Percentiles rank a stretch among this genome's conserved stretches.
phyloP scores from a whole-genome alignment of 2,888 invertebrate species.

The Agrilus biguttatus region DNA sequence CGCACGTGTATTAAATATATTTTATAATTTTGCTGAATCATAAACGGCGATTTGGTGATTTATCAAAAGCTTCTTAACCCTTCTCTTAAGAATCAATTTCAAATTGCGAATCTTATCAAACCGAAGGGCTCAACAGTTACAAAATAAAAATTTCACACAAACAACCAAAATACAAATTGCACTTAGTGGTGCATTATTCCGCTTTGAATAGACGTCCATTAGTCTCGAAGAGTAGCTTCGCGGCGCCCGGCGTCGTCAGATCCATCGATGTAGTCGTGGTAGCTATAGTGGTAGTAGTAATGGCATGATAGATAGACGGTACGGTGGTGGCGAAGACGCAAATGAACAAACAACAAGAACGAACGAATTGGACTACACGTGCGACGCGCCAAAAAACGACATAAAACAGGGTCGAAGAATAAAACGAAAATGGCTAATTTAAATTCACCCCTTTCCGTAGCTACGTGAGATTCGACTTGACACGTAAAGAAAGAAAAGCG shows the following conservation, averaged over 20 bases:
- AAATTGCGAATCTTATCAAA: no score
- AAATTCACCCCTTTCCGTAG: slow-evolving; percentile 19
- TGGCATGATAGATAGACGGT: not conserved
- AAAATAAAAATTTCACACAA: no score
- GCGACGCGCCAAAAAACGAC: slow-evolving; percentile 19
- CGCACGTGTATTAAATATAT: no score
- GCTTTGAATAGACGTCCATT: slow-evolving; percentile 25
- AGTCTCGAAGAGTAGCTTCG: slow-evolving; percentile 16
- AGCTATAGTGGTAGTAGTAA: not conserved
- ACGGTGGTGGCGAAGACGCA: not conserved
- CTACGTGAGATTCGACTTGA: no score
- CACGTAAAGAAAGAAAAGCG: no score
- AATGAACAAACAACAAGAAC: slow-evolving; percentile 9
- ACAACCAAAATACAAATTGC: slow-evolving; percentile 24
- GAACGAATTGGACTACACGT: slow-evolving; percentile 12
- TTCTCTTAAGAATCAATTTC: no score
- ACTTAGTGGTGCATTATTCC: slow-evolving; percentile 25
- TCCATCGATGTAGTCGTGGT: not conserved
- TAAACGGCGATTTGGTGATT: no score
- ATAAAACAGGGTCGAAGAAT: slow-evolving; percentile 25
- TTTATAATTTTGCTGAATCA: no score
- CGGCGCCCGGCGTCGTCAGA: not conserved
- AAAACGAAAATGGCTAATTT: slow-evolving; percentile 31
- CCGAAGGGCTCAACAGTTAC: no score
- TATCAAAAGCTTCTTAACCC: no score